These are phyloP conservation scores for Holotrichia oblita DNA, from an alignment of 1,140 invertebrate species.

Conservation along the genomic window DNA sequence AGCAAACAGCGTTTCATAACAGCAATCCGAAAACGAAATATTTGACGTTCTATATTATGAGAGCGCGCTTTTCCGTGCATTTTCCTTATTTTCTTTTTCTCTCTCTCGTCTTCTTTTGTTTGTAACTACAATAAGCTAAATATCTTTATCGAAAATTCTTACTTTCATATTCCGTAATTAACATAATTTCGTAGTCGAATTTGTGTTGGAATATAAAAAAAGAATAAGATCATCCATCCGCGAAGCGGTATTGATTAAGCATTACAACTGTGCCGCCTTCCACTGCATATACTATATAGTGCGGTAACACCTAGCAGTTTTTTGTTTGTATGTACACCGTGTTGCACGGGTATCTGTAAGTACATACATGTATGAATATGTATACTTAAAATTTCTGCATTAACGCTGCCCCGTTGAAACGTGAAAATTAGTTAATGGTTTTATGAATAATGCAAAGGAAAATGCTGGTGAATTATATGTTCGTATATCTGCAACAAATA, in stretches of 20 bases:
- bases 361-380: neutral
- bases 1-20: slow-evolving; percentile 8
- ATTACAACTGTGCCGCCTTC: neutral
- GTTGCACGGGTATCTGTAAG: neutral
- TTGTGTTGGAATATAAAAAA: neutral
- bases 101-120: neutral
- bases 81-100: neutral
- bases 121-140: neutral
- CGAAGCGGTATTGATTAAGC: neutral
- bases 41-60: slow-evolving; percentile 31
- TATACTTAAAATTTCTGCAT: neutral
- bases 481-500: slow-evolving; percentile 6
- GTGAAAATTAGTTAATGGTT: slow-evolving; percentile 32
- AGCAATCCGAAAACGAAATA: slow-evolving; percentile 24
- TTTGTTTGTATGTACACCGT: neutral
- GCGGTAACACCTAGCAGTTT: neutral
- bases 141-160: slow-evolving; percentile 10
- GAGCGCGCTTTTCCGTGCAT: slow-evolving; percentile 6
- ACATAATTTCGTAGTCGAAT: neutral
- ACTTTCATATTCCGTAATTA: neutral
- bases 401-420: neutral
- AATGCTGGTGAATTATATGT: neutral
- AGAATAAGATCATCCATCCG: neutral
- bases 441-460: slow-evolving; percentile 21
- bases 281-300: neutral